Percentiles rank a stretch among this genome's conserved stretches.
Conservation (phyloP, 2,888 invertebrate species). For the Orthosia gothica region DNA sequence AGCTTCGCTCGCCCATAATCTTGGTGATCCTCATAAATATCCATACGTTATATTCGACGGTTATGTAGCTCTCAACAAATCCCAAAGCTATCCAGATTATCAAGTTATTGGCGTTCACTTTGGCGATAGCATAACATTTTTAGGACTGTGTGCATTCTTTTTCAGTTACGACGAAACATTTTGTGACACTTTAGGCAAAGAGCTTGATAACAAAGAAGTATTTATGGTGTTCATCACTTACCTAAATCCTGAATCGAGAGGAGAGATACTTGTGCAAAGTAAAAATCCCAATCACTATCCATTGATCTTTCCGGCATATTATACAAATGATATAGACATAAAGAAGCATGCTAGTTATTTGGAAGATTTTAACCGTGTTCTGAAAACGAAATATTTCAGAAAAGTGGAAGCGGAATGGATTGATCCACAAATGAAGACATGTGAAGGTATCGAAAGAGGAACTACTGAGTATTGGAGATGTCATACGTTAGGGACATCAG, state of each 20-base stretch:
- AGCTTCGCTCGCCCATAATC: neutral
- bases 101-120: conserved; percentile 21
- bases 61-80: conserved; percentile 40
- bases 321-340: conserved; percentile 47
- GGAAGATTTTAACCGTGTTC: conserved; percentile 49
- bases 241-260: conserved; percentile 87
- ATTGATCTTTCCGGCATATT: conserved; percentile 42
- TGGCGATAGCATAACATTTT: conserved; percentile 30
- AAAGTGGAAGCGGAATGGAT: conserved; percentile 44
- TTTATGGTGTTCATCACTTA: conserved; percentile 53
- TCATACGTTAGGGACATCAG: conserved; percentile 37
- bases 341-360: conserved; percentile 49
- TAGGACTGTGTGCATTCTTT: conserved; percentile 32
- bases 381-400: conserved; percentile 45
- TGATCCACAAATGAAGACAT: conserved; percentile 32
- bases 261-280: conserved; percentile 81
- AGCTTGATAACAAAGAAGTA: conserved; percentile 54
- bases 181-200: conserved; percentile 32
- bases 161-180: conserved; percentile 33
- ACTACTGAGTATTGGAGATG: conserved; percentile 56
- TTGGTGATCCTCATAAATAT: conserved; percentile 30
- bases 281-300: conserved; percentile 49
- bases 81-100: conserved; percentile 47
- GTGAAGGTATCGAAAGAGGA: conserved; percentile 25
- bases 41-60: conserved; percentile 35